A percentile compares a stretch with the other conserved stretches of the same genome.
These are phyloP conservation scores for Taeniopygia guttata DNA, from an alignment of 2,797 vertebrate genomes.

Conservation along the genomic window DNA sequence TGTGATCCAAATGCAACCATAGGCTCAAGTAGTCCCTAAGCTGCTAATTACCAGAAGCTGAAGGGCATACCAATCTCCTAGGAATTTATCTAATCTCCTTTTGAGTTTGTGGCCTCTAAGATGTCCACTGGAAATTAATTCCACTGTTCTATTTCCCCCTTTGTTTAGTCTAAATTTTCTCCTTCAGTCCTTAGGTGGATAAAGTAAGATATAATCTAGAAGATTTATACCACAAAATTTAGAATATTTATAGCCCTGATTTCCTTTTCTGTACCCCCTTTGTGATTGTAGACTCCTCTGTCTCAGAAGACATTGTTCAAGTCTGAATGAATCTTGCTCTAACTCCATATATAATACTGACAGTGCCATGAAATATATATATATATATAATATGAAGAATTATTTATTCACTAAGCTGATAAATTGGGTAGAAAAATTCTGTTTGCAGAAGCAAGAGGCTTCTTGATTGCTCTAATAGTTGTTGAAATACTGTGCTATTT, in stretches of 20 bases:
- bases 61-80: neutral
- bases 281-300: neutral
- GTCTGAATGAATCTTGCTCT: neutral
- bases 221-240: neutral
- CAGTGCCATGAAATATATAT: neutral
- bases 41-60: constrained; percentile 34
- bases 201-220: neutral
- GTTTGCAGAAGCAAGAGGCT: neutral
- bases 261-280: neutral
- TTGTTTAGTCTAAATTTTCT: neutral
- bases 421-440: neutral
- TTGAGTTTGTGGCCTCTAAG: neutral
- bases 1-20: neutral
- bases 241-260: neutral
- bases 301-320: neutral
- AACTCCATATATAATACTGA: neutral
- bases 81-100: constrained; percentile 46
- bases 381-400: neutral
- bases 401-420: neutral
- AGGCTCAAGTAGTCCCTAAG: constrained; percentile 4
- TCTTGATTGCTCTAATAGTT: neutral
- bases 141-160: neutral
- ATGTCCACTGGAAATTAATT: constrained; percentile 13
- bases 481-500: neutral
- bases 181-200: neutral